Base-by-base conservation (phyloP, 2,113 vertebrate species). In the Lanius ludovicianus region DNA sequence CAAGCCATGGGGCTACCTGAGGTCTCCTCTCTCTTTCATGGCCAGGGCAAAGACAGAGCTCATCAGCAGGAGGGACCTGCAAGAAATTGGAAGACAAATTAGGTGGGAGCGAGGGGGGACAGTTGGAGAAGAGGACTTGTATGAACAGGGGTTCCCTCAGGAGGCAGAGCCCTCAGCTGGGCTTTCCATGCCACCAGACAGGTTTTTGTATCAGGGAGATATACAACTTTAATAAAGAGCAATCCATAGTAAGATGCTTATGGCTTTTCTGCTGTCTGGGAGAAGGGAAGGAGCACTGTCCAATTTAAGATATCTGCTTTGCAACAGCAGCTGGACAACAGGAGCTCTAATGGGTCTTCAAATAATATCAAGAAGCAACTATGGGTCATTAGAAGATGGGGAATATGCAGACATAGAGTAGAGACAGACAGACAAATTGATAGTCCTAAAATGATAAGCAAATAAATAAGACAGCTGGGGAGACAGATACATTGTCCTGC, bases 171-270 rank as follows among this genome's bases (percentile, higher is more conserved):
- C 84, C 56, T 92, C 92, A 75, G 90, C 93, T 87, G 95, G 82
- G 73, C 96, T 96, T 92, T 82, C 63, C 6, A 80, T 83, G 84
- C 52, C 47, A 87, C 73, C 44, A 57, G 64, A 74, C 88, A 74
- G 80, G 76, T 44, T 91, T 94, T 79, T 68, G 84, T 86, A 78
- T 87, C 46, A 81, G 79, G 64, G 95, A 97, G 96, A 97, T 96
- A 65, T 94, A 97, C 80, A 97, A 84, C 95, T 97, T 97, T 97
- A 97, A 97, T 97, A 95, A 96, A 94, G 94, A 91, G 80, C 93
- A 94, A 95, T 97, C 96, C 86, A 96, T 92, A 91, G 91, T 71
- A 92, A 65, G 92, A 73, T 87, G 80, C 90, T 96, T 92, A 96
- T 87, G 56, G 84, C 60, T 92, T 39, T 69, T 76, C 50, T 94